Conservation (phyloP, 2,113 vertebrate species). For the Lophura nycthemera region DNA sequence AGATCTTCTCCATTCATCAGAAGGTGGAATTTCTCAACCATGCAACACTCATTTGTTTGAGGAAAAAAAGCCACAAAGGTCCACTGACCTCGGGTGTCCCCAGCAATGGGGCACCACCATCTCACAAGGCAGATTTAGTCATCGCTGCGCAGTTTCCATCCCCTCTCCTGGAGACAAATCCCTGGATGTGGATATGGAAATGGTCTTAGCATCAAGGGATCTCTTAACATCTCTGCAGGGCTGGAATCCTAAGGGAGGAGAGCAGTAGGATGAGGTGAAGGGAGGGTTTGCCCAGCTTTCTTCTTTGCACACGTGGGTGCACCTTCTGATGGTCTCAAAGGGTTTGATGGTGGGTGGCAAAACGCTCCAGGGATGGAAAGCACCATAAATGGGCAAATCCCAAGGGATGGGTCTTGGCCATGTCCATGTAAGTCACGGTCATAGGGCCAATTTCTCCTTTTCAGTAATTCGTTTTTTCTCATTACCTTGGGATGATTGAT, state of each 20-base stretch:
- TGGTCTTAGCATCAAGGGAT: neutral
- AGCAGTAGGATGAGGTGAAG: neutral
- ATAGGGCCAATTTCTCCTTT: neutral
- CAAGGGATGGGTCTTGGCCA: neutral
- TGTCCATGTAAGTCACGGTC: neutral
- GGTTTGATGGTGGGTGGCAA: neutral
- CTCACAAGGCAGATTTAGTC: neutral
- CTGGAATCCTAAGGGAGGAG: neutral
- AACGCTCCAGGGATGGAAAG: neutral
- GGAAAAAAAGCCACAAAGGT: neutral
- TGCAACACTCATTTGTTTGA: neutral
- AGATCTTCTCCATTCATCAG: neutral
- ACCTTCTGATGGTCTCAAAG: neutral
- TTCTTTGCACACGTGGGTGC: accelerated
- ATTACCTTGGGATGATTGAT: neutral
- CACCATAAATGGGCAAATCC: neutral
- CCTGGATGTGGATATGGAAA: neutral
- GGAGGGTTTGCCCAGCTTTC: neutral
- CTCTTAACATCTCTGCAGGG: accelerated
- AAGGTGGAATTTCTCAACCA: neutral
- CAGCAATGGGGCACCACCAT: no score
- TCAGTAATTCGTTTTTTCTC: neutral
- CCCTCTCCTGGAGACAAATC: neutral
- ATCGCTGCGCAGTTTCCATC: neutral
- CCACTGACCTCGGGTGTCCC: no score